A percentile compares a stretch with the other conserved stretches of the same genome.
These are phyloP conservation scores for Pterobdella sp. DNA, from an alignment of 2,888 invertebrate species.

Conservation along the genomic window DNA sequence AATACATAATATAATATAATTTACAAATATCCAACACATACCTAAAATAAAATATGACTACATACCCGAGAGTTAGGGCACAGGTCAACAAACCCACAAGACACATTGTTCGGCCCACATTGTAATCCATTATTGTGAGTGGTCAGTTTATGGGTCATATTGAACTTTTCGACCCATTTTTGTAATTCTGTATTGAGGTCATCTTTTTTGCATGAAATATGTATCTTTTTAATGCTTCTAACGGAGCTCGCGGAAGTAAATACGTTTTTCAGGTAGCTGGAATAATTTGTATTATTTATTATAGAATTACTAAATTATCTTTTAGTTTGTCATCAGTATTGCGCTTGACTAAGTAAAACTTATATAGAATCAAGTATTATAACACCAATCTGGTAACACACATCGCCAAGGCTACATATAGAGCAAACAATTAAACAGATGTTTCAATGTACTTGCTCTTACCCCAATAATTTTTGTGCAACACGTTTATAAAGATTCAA, in stretches of 20 bases:
- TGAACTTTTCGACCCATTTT: conserved; percentile 32
- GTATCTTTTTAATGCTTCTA: conserved; percentile 31
- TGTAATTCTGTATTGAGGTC: conserved; percentile 24
- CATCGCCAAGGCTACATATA: too few relatives aligned
- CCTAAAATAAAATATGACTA: too few relatives aligned
- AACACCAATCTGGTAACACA: too few relatives aligned
- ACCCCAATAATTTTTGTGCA: not conserved
- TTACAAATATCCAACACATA: too few relatives aligned
- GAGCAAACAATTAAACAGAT: too few relatives aligned
- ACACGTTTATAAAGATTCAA: not conserved
- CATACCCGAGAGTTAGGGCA: conserved; percentile 33
- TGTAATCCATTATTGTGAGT: conserved; percentile 31
- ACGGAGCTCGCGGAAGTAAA: conserved; percentile 11
- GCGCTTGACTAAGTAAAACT: too few relatives aligned
- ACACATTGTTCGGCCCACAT: conserved; percentile 33
- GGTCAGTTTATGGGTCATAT: not conserved
- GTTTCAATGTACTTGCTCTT: too few relatives aligned
- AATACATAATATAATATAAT: too few relatives aligned
- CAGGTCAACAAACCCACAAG: conserved; percentile 32
- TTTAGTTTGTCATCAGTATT: too few relatives aligned
- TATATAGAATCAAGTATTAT: too few relatives aligned
- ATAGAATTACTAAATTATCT: not conserved
- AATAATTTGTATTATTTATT: not conserved
- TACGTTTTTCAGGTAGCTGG: conserved; percentile 27
- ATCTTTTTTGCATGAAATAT: conserved; percentile 32